Base-by-base conservation (phyloP, 1,140 invertebrate genomes). In the Drosophila ohnishii region DNA sequence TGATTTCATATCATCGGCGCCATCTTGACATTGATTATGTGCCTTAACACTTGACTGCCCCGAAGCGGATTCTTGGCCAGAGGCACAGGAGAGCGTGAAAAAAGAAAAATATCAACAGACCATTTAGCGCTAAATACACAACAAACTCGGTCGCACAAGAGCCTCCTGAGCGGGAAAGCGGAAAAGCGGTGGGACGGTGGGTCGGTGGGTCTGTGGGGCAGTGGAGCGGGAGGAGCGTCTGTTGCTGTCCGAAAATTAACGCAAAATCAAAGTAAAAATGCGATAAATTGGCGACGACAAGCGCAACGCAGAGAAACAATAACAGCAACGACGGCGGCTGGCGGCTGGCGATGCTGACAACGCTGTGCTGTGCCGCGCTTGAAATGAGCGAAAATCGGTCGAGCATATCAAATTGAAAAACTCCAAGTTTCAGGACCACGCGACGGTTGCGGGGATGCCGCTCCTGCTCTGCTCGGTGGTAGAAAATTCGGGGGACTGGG, bases 401-500 rank as follows among this genome's bases (percentile, higher is more conserved):
- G 84, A 83, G 84, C 84, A 87, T 84, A 87, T 88, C 84, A 87
- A 87, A 87, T 87, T 87, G 84, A 87, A 87, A 87, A 88, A 87
- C 83, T 83, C 83, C 79, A 83, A 80, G 83, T 85, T 83, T 76
- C 83, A 87, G 79, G 83, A 83, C 83, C 72, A 87, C 83, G 60
- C 69, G 44, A 28, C 22, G 50, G 35, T 0, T 10, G 59, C 42
- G 58, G 42, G 30, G 25, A 42, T 25, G 35, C 50, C 16, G 16
- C 50, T 35, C 7, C 32, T 34, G 50, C 50, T 35, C 50, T 14
- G 50, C 32, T 16, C 39, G 32, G 16, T 10, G 63, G 34, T 1
- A 25, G 5, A 5, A 5, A 5, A 5, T 47, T 34, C 13, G 3
- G 30, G 8, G 8, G 44, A 35, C 25, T 60, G 37, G 71, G 65